Percentiles rank a stretch among this genome's conserved stretches.
These are phyloP conservation scores for Araneus ventricosus DNA, from an alignment of 1,140 invertebrate species.

Conservation along the genomic window DNA sequence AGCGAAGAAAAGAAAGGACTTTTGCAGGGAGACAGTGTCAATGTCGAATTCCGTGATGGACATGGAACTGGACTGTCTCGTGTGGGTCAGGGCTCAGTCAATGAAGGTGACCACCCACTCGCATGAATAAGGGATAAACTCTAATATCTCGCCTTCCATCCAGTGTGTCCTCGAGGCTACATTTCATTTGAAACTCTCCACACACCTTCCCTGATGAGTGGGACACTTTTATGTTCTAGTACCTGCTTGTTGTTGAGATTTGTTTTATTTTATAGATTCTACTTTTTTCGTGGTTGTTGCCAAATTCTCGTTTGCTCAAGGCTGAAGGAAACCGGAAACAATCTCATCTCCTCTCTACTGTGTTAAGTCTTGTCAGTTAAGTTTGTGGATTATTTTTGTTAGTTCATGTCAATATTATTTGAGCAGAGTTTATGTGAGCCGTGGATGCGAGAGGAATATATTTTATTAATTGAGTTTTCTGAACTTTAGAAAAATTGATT, in stretches of 20 bases:
- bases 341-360: neutral
- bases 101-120: neutral
- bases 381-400: neutral
- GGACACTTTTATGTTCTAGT: neutral
- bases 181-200: neutral
- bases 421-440: neutral
- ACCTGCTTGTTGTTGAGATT: conserved; percentile 24
- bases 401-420: neutral
- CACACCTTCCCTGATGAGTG: neutral
- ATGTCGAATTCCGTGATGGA: conserved; percentile 76
- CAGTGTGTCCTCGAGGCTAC: neutral
- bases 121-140: neutral
- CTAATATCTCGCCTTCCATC: neutral
- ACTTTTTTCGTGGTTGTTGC: conserved; percentile 3
- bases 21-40: conserved; percentile 79
- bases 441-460: neutral
- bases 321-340: neutral
- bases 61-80: neutral
- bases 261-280: conserved; percentile 27
- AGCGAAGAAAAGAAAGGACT: conserved; percentile 83
- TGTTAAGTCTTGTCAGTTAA: conserved; percentile 13
- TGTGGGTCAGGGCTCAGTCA: neutral
- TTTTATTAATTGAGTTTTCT: neutral
- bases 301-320: conserved; percentile 18
- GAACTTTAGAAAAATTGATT: neutral